These are phyloP conservation scores for Serrognathus titanus DNA, from an alignment of 2,888 invertebrate genomes.

Conservation along the genomic window DNA sequence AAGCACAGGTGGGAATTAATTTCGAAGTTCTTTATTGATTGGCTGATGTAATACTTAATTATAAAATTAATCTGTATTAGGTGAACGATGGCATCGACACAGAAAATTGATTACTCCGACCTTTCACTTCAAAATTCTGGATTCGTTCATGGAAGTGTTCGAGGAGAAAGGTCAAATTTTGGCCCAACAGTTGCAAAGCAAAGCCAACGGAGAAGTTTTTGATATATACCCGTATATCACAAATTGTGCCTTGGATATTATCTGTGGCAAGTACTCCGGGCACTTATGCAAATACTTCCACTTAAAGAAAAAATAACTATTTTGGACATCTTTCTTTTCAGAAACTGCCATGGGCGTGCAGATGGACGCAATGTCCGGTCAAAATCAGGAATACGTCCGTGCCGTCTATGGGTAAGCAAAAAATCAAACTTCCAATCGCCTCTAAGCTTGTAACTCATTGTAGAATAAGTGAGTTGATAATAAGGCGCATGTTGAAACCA, in stretches of 20 bases:
- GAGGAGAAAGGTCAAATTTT: slow-evolving; percentile 33
- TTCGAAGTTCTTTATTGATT: not conserved
- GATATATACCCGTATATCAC: slow-evolving; percentile 37
- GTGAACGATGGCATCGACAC: slow-evolving; percentile 32
- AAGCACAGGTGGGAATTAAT: slow-evolving; percentile 8
- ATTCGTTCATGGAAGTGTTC: slow-evolving; percentile 35
- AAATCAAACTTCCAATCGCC: too few species aligned
- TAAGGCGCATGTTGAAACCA: slow-evolving; percentile 1
- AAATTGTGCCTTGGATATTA: slow-evolving; percentile 37
- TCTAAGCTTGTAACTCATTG: too few species aligned
- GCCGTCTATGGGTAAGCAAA: slow-evolving; percentile 53
- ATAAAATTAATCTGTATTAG: slow-evolving; percentile 7
- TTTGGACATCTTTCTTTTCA: slow-evolving; percentile 44
- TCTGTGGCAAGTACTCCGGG: slow-evolving; percentile 36
- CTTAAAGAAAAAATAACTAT: too few species aligned
- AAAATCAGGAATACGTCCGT: slow-evolving; percentile 65
- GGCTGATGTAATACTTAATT: too few species aligned
- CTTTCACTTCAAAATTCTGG: slow-evolving; percentile 40
- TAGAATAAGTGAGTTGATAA: slow-evolving; percentile 8
- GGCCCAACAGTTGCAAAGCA: slow-evolving; percentile 21
- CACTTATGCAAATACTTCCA: too few species aligned
- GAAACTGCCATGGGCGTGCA: slow-evolving; percentile 79
- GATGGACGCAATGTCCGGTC: slow-evolving; percentile 64
- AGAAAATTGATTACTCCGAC: slow-evolving; percentile 35
- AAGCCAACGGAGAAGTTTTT: slow-evolving; percentile 32